Percentiles rank a stretch among this genome's conserved stretches.
phyloP scores from a whole-genome alignment of 2,113 vertebrate species.

The Aepyceros melampus region DNA sequence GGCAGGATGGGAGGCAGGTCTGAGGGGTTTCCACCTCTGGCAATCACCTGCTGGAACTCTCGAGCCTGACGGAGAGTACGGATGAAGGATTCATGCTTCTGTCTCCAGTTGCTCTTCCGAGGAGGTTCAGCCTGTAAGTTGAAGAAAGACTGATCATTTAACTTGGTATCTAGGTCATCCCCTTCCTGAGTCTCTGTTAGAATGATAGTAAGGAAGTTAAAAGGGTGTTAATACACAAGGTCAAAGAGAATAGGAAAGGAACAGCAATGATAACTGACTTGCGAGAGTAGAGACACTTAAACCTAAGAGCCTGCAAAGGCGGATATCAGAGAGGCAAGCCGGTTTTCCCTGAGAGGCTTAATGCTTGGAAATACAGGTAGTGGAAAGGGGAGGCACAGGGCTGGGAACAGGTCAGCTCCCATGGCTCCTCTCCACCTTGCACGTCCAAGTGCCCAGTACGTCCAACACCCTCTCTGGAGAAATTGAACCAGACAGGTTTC shows the following conservation, averaged over 20 bases:
- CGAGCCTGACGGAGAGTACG: slow-evolving; percentile 73
- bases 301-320: neutral
- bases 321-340: neutral
- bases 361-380: neutral
- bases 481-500: neutral
- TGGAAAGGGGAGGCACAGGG: neutral
- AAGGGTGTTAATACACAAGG: neutral
- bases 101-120: slow-evolving; percentile 78
- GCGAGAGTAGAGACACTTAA: neutral
- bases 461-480: neutral
- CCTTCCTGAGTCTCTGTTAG: neutral
- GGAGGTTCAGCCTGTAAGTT: slow-evolving; percentile 61
- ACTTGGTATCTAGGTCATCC: neutral
- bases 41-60: slow-evolving; percentile 71
- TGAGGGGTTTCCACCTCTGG: slow-evolving; percentile 69
- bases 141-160: slow-evolving; percentile 34
- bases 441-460: neutral
- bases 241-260: neutral
- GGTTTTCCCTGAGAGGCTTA: neutral
- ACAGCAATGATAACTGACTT: neutral
- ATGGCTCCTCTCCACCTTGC: neutral
- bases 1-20: slow-evolving; percentile 64
- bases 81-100: slow-evolving; percentile 81
- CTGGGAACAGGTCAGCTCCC: neutral
- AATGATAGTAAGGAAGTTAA: neutral